A percentile compares a stretch with the other conserved stretches of the same genome.
Conservation (phyloP, 1,140 invertebrate species). For the Plodia interpunctella region DNA sequence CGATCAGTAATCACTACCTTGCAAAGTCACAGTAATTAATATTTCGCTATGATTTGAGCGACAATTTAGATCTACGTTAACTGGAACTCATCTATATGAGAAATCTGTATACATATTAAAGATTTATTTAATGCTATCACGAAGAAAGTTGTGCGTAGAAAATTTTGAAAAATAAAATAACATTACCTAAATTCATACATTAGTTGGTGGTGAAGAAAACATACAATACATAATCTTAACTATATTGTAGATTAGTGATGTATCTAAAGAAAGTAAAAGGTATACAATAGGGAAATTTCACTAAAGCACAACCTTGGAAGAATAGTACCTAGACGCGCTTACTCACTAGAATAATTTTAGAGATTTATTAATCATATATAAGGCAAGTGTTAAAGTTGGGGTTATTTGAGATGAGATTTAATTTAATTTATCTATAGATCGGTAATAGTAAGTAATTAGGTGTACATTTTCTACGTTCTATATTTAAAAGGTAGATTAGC, state of each 20-base stretch:
- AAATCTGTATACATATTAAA: slow-evolving; percentile 17
- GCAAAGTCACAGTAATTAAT: not conserved
- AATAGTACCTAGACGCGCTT: slow-evolving; percentile 73
- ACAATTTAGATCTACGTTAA: not conserved
- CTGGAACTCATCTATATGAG: not conserved
- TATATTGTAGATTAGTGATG: slow-evolving; percentile 30
- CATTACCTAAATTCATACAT: slow-evolving; percentile 47
- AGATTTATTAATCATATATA: slow-evolving; percentile 65
- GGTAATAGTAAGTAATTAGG: slow-evolving; percentile 24
- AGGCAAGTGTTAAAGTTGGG: slow-evolving; percentile 72
- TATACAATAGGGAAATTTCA: slow-evolving; percentile 62
- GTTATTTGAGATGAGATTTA: slow-evolving; percentile 36
- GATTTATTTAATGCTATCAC: slow-evolving; percentile 41
- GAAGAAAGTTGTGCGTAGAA: slow-evolving; percentile 70
- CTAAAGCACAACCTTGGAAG: slow-evolving; percentile 76
- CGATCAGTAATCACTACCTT: not conserved
- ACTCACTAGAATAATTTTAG: slow-evolving; percentile 66
- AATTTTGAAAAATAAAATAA: slow-evolving; percentile 47
- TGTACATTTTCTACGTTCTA: slow-evolving; percentile 18
- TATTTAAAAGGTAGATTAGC: slow-evolving; percentile 15
- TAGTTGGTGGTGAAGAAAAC: slow-evolving; percentile 43
- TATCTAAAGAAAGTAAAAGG: slow-evolving; percentile 45
- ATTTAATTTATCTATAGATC: slow-evolving; percentile 24
- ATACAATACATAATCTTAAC: slow-evolving; percentile 27
- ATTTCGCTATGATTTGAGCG: not conserved